These are phyloP conservation scores for Taurulus bubalis DNA, from an alignment of 2,113 vertebrate genomes.

Conservation along the genomic window DNA sequence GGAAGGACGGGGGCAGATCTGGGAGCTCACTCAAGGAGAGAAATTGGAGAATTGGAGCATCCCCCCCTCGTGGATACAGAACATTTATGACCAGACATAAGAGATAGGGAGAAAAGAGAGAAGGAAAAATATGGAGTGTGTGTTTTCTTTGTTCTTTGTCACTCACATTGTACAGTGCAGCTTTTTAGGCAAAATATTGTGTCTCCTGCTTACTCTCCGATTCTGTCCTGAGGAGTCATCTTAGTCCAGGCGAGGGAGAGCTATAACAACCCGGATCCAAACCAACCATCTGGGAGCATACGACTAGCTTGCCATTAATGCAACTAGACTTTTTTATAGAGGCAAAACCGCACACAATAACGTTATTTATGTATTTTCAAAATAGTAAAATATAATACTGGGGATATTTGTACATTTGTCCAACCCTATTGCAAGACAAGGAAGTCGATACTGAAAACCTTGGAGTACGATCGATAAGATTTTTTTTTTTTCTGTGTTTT, in stretches of 20 bases:
- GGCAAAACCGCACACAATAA: neutral
- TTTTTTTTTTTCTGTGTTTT: neutral
- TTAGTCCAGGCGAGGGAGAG: neutral
- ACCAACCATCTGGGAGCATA: neutral
- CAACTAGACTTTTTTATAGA: neutral
- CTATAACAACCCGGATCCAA: neutral
- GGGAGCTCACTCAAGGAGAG: constrained; percentile 64
- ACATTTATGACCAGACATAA: constrained; percentile 50
- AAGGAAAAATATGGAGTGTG: neutral
- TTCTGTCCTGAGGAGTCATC: neutral
- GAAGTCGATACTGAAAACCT: neutral
- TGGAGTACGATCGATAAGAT: neutral
- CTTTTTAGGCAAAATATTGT: constrained; percentile 31
- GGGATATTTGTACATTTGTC: neutral
- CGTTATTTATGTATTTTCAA: neutral
- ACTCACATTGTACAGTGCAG: neutral
- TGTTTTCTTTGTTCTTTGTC: constrained; percentile 31
- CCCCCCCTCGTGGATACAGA: constrained; percentile 65
- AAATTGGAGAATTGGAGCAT: constrained; percentile 76
- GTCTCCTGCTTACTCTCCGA: neutral
- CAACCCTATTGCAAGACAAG: neutral
- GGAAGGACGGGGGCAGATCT: constrained; percentile 26
- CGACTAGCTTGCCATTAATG: neutral
- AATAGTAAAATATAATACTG: neutral
- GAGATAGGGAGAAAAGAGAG: constrained; percentile 5